These are phyloP conservation scores for Diachasma alloeum DNA, from an alignment of 1,140 invertebrate species.

Conservation along the genomic window DNA sequence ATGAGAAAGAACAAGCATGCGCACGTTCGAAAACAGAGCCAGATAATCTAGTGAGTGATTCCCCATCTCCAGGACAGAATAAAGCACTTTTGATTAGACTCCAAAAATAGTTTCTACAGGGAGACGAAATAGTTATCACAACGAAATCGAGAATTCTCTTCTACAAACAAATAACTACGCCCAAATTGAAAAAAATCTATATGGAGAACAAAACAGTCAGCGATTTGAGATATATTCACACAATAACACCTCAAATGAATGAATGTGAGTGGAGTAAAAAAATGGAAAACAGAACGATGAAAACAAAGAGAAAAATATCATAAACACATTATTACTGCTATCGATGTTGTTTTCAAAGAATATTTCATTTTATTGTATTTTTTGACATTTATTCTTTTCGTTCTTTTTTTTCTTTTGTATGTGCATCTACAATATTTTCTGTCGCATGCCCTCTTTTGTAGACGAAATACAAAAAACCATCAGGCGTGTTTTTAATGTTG, in stretches of 20 bases:
- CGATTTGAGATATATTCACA: neutral
- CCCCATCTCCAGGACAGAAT: neutral
- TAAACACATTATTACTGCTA: constrained; percentile 24
- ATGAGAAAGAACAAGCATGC: neutral
- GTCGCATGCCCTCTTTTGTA: constrained; percentile 28
- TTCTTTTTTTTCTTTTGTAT: neutral
- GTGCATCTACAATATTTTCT: constrained; percentile 30
- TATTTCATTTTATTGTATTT: constrained; percentile 25
- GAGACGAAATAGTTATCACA: neutral
- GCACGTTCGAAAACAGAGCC: neutral
- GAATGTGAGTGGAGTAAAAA: neutral
- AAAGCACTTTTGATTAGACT: constrained; percentile 1
- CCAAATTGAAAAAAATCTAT: neutral
- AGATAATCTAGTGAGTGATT: neutral
- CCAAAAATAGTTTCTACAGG: neutral
- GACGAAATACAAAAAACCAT: constrained; percentile 22
- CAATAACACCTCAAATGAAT: neutral
- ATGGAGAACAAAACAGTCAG: neutral
- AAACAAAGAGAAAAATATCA: neutral
- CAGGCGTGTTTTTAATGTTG: constrained; percentile 37
- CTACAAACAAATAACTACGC: neutral
- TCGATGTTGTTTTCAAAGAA: constrained; percentile 48
- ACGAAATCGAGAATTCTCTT: neutral
- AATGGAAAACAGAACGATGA: neutral
- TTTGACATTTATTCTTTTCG: neutral